Base-by-base conservation (phyloP, 2,113 vertebrate genomes). In the Axis porcinus region DNA sequence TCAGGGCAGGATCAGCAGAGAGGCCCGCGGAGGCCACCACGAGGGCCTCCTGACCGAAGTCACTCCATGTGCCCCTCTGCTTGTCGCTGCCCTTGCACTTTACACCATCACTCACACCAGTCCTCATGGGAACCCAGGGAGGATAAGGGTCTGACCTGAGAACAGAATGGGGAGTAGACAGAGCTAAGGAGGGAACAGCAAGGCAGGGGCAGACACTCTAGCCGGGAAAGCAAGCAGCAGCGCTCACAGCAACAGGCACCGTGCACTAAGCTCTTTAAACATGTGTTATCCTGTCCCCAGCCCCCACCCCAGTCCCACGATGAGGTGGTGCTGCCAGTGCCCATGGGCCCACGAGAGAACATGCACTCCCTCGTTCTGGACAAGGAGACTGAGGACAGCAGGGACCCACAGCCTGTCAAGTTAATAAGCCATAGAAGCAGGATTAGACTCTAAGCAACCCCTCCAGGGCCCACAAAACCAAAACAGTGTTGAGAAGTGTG, bases 241-340 rank as follows among this genome's bases (percentile, higher is more conserved):
- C 0, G 1, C 47, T 47, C 28, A 0, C 0, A 7, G 74, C 19
- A n/a, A 36, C 40, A 28, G 64, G 47, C 14, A 6, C 85, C 0
- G 2, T 0, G 33, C 23, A 43, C 84, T 27, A 5, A 58, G 28
- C 6, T 30, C 93, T 50, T 43, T 47, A 27, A 15, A 81, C n/a
- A 28, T 0, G 0, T 1, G 10, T 12, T 5, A 1, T 45, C 50
- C 16, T 6, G 0, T 4, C 13, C 30, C 64, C 64, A 19, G 10
- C 12, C 74, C 28, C 84, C 36, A 6, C 5, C 70, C 11, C 0
- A 4, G 27, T 15, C 17, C 11, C 74, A 3, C 0, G 5, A 19
- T 0, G 50, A 54, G 21, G 28, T 0, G 10, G 50, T 12, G 10
- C 36, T 7, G 3, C 78, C 5, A 25, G n/a, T 27, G 55, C 2